Evolutionary conservation across 2,797 vertebrate genomes (phyloP).

Genomic region (Phylloscopus collybita): DNA sequence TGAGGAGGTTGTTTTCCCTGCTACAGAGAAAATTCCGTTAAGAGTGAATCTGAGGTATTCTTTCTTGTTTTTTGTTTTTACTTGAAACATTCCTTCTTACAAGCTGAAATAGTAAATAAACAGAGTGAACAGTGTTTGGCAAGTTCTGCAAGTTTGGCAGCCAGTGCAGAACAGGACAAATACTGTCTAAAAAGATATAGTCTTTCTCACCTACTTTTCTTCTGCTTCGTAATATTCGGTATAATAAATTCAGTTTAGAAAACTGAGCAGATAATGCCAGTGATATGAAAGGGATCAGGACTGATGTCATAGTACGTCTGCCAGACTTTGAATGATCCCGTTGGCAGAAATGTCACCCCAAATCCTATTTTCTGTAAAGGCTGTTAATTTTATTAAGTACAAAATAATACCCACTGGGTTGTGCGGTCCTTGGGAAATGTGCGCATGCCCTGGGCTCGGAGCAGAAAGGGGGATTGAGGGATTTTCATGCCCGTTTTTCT

Average conservation of each 20-base stretch:
- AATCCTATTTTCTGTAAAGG: conserved; percentile 32
- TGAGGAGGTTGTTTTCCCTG: not conserved
- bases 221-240: not conserved
- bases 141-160: not conserved
- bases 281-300: not conserved
- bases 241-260: not conserved
- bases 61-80: not conserved
- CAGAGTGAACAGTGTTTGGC: not conserved
- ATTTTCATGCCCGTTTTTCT: not conserved
- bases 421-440: not conserved
- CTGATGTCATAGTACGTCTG: not conserved
- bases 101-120: conserved; percentile 1
- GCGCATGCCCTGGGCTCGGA: not conserved
- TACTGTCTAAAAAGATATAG: not conserved
- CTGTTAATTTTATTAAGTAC: conserved; percentile 43
- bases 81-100: not conserved
- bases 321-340: not conserved
- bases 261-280: not conserved
- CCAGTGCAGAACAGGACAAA: not conserved
- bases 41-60: not conserved
- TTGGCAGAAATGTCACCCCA: conserved; percentile 10
- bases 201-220: not conserved
- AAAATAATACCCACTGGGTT: not conserved
- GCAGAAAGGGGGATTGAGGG: not conserved
- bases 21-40: not conserved